Percentiles rank a stretch among this genome's conserved stretches.
Conservation (phyloP, 2,888 invertebrate genomes). For the Platypus cylindrus region DNA sequence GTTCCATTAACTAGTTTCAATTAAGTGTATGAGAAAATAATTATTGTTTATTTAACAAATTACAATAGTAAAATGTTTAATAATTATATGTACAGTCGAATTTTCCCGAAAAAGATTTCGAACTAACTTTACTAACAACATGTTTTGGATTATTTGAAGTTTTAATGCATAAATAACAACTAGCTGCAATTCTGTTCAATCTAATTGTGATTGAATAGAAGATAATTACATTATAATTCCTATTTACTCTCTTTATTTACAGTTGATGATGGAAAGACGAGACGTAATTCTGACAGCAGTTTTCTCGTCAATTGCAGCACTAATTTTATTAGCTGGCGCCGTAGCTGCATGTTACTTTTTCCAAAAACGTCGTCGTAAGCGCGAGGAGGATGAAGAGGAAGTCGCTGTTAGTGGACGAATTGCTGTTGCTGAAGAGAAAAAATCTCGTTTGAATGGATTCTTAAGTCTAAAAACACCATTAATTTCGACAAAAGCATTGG, state of each 20-base stretch:
- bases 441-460: slow-evolving; percentile 50
- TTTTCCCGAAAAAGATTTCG: too few species aligned
- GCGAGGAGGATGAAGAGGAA: slow-evolving; percentile 39
- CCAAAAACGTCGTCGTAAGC: slow-evolving; percentile 41
- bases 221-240: too few species aligned
- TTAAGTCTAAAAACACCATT: slow-evolving; percentile 59
- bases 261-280: slow-evolving; percentile 57
- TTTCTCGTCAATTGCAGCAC: slow-evolving; percentile 48
- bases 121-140: too few species aligned
- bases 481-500: slow-evolving; percentile 60
- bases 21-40: too few species aligned
- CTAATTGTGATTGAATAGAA: too few species aligned
- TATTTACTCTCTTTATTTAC: slow-evolving; percentile 21
- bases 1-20: too few species aligned
- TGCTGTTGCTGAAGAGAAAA: slow-evolving; percentile 40
- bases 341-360: slow-evolving; percentile 43
- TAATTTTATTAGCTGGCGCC: slow-evolving; percentile 45
- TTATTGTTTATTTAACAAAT: too few species aligned
- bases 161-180: too few species aligned
- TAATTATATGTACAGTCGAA: too few species aligned
- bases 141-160: too few species aligned
- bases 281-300: slow-evolving; percentile 53
- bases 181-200: too few species aligned
- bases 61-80: too few species aligned
- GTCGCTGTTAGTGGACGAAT: slow-evolving; percentile 39